phyloP scores from a whole-genome alignment of 2,797 vertebrate genomes.

The Phrynocephalus forsythii region DNA sequence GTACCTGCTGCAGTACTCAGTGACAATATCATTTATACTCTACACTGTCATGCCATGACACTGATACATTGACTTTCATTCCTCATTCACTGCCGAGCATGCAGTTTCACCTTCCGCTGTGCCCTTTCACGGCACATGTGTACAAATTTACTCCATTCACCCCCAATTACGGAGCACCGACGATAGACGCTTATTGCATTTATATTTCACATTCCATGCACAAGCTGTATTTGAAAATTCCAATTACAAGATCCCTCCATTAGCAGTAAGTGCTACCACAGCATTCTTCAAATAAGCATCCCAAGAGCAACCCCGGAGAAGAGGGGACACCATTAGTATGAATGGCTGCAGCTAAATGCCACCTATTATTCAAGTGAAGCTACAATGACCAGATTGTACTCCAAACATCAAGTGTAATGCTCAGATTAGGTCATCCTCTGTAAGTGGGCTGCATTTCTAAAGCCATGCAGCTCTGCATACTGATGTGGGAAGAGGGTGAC shows the following conservation, averaged over 20 bases:
- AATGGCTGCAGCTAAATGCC: slow-evolving; percentile 76
- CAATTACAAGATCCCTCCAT: slow-evolving; percentile 76
- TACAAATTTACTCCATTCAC: slow-evolving; percentile 78
- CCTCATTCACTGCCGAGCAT: slow-evolving; percentile 70
- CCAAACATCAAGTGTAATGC: slow-evolving; percentile 31
- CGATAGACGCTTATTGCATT: slow-evolving; percentile 78
- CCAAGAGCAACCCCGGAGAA: slow-evolving; percentile 67
- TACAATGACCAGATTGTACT: slow-evolving; percentile 20
- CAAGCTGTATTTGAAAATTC: slow-evolving; percentile 79
- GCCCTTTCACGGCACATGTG: slow-evolving; percentile 69
- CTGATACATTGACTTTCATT: slow-evolving; percentile 80
- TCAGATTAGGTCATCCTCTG: slow-evolving; percentile 30
- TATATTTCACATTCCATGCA: slow-evolving; percentile 75
- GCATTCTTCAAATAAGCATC: slow-evolving; percentile 73
- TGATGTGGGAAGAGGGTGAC: slow-evolving; percentile 33
- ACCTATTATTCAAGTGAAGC: slow-evolving; percentile 64
- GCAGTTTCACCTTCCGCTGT: slow-evolving; percentile 80
- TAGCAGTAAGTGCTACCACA: slow-evolving; percentile 77
- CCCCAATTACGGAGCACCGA: slow-evolving; percentile 79
- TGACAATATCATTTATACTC: slow-evolving; percentile 85
- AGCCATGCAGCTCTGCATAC: neutral
- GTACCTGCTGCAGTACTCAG: slow-evolving; percentile 78
- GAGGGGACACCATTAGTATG: slow-evolving; percentile 68
- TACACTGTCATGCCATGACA: slow-evolving; percentile 79
- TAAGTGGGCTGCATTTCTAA: slow-evolving; percentile 37